Evolutionary conservation across 2,113 vertebrate genomes (phyloP), one percentile per base, ranked within the genome.

Genomic region (Amazona guildingii): DNA sequence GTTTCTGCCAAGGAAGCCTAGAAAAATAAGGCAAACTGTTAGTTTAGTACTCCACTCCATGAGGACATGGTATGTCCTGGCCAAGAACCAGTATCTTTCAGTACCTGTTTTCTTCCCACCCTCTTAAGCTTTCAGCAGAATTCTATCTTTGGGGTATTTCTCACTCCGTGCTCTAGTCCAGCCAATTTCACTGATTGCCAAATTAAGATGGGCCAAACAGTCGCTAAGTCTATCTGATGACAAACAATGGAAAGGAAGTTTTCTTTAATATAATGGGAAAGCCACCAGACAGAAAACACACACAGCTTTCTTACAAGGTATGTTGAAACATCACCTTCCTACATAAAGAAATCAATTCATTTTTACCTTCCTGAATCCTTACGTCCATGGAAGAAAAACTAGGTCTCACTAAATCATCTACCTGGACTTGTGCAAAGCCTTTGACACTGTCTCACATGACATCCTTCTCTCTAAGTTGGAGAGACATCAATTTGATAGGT

Each of bases 1-100:
- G 99, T 99, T 98, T 99, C 99, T 96, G 99, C 99, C 97, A 99
- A 97, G 28, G 99, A 99, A 70, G 99, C 99, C 99, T 99, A 95
- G 41, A 97, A 95, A 89, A 64, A 83, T 17, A 86, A 91, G 75
- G 83, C 48, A 51, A 8, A 1, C 9, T 55, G 43, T 96, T 90
- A 96, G 62, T 52, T 77, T 20, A 74, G 68, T 48, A 41, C 43
- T 48, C 52, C n/a, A 46, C 14, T 39, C 21, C 57, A 46, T 2
- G 2, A 88, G 28, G 24, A 35, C 11, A 11, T 2, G 13, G 12
- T 39, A 13, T 16, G 6, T 33, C 37, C 25, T 54, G 18, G 24
- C 16, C 55, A 92, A 78, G 46, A 80, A 67, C 23, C 2, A 1
- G 28, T 81, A 9, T 29, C 64, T 78, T 63, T 77, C 33, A 83